Evolutionary conservation across 2,888 invertebrate genomes (phyloP).

Genomic region (Dione juno): DNA sequence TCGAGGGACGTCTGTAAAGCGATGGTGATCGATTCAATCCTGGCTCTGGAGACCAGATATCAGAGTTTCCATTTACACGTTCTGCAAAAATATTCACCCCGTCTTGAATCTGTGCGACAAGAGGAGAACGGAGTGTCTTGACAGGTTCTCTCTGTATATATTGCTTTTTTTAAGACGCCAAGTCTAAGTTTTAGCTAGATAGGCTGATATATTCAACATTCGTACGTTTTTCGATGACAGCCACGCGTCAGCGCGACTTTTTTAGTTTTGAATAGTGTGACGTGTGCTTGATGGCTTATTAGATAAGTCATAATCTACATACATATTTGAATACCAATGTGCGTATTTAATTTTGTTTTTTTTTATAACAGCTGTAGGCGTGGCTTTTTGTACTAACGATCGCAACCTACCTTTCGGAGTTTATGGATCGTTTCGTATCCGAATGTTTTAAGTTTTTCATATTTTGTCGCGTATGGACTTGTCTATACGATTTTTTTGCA

Average conservation of each 20-base stretch:
- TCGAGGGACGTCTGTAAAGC: no score
- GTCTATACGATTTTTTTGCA: no score
- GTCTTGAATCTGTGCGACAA: neutral
- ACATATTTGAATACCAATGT: conserved; percentile 24
- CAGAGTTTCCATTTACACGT: no score
- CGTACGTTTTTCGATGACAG: neutral
- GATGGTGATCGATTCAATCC: no score
- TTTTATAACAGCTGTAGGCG: neutral
- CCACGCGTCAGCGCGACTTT: conserved; percentile 33
- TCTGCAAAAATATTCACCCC: no score
- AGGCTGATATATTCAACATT: neutral
- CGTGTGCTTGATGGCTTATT: conserved; percentile 32
- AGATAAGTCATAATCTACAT: conserved; percentile 18
- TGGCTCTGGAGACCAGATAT: no score
- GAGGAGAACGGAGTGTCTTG: neutral
- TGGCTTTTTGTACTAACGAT: conserved; percentile 12
- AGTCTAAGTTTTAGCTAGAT: no score
- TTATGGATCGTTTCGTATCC: neutral
- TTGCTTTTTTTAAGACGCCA: neutral
- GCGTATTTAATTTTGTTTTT: conserved; percentile 1
- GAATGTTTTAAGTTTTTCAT: no score
- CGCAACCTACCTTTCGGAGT: no score
- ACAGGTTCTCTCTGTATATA: neutral
- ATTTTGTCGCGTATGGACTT: no score
- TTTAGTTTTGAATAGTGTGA: conserved; percentile 38